These are phyloP conservation scores for Cyclophora punctaria DNA, from an alignment of 2,888 invertebrate genomes.

Conservation along the genomic window DNA sequence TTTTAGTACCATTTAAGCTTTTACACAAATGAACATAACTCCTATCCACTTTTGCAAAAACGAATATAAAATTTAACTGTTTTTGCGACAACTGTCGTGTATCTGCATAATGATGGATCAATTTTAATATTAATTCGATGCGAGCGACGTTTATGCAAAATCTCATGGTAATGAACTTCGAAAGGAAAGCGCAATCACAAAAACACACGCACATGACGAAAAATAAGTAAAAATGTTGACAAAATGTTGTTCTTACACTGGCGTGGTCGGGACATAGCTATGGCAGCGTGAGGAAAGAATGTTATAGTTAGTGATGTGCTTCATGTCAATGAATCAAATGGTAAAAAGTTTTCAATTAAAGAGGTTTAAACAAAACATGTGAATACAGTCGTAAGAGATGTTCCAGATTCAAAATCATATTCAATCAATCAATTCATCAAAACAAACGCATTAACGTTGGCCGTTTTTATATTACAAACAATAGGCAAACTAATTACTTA, in stretches of 20 bases:
- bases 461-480: neutral
- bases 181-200: neutral
- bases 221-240: slow-evolving; percentile 21
- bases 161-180: neutral
- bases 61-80: too few relatives aligned
- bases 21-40: too few relatives aligned
- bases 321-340: slow-evolving; percentile 16
- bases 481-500: slow-evolving; percentile 4
- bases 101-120: slow-evolving; percentile 1
- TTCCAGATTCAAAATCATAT: slow-evolving; percentile 38
- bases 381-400: slow-evolving; percentile 62
- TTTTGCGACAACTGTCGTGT: too few relatives aligned
- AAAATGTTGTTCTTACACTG: slow-evolving; percentile 74
- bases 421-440: too few relatives aligned
- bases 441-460: slow-evolving; percentile 1
- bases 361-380: slow-evolving; percentile 9
- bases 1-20: too few relatives aligned
- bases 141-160: neutral
- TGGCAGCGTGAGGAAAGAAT: slow-evolving; percentile 68
- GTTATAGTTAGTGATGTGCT: slow-evolving; percentile 47
- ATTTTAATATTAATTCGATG: neutral
- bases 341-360: slow-evolving; percentile 6
- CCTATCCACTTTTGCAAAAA: too few relatives aligned
- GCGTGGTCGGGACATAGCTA: slow-evolving; percentile 77
- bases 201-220: slow-evolving; percentile 23